Percentiles rank a stretch among this genome's conserved stretches.
Conservation (phyloP, 2,113 vertebrate genomes). For the Eira barbara region DNA sequence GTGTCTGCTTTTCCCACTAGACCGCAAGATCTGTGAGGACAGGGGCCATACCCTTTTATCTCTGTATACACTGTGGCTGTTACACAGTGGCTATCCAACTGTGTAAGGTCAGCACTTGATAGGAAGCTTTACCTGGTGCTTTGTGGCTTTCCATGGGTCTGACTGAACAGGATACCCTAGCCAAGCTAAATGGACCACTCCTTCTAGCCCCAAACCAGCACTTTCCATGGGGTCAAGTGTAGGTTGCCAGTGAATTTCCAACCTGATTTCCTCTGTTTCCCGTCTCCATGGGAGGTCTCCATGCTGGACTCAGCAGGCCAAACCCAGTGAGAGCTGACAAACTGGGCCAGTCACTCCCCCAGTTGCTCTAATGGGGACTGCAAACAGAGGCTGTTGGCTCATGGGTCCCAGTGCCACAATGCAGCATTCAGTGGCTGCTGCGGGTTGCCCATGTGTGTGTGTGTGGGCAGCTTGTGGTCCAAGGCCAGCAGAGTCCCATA, state of each 20-base stretch:
- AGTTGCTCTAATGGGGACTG: background rate
- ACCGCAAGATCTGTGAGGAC: background rate
- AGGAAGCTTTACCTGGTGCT: background rate
- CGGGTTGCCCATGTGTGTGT: background rate
- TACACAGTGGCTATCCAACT: rapidly evolving
- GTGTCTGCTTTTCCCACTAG: background rate
- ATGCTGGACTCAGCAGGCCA: background rate
- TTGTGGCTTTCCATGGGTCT: background rate
- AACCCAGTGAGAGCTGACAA: background rate
- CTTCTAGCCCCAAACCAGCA: slow-evolving; percentile 18
- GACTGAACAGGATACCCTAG: background rate
- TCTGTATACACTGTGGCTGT: background rate
- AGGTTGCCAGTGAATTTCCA: slow-evolving; percentile 60
- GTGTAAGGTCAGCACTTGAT: background rate
- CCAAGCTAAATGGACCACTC: background rate
- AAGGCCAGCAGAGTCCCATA: background rate
- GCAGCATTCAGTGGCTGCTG: slow-evolving; percentile 23
- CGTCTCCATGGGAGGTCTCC: slow-evolving; percentile 61
- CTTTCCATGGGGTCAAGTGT: slow-evolving; percentile 39
- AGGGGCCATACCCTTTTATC: rapidly evolving
- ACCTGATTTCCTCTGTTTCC: background rate
- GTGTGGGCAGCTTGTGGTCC: background rate
- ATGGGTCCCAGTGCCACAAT: background rate
- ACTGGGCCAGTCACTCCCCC: background rate
- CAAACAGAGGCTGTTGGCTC: background rate